phyloP scores from a whole-genome alignment of 2,797 vertebrate genomes.

The Rhyacichthys aspro region DNA sequence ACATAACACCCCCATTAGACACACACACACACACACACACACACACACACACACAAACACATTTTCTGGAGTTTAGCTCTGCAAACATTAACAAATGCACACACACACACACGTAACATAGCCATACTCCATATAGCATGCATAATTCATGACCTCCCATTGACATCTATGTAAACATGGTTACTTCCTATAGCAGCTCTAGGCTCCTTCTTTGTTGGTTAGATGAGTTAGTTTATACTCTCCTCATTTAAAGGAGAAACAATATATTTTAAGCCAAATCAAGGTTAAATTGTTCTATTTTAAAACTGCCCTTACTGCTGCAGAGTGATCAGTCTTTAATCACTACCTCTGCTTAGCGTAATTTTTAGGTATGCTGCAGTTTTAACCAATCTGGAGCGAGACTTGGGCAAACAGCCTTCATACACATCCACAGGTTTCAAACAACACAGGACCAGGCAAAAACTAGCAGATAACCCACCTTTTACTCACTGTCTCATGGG shows the following conservation, averaged over 20 bases:
- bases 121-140: constrained; percentile 44
- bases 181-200: constrained; percentile 36
- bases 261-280: not conserved
- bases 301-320: too few relatives aligned
- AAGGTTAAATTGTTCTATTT: not conserved
- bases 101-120: constrained; percentile 13
- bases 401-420: too few relatives aligned
- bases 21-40: constrained; percentile 28
- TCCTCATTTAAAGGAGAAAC: not conserved
- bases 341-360: too few relatives aligned
- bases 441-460: too few relatives aligned
- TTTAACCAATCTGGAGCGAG: too few relatives aligned
- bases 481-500: too few relatives aligned
- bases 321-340: too few relatives aligned
- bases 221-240: constrained; percentile 25
- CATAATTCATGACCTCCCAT: constrained; percentile 68
- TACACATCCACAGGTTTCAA: too few relatives aligned
- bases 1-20: constrained; percentile 33
- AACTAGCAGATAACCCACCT: too few relatives aligned
- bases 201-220: constrained; percentile 36
- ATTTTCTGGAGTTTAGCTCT: constrained; percentile 42
- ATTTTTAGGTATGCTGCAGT: too few relatives aligned
- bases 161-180: constrained; percentile 68
- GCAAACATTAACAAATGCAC: constrained; percentile 43
- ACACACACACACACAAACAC: too few relatives aligned